Conservation (phyloP, 2,113 vertebrate genomes). For the Muntiacus muntjak region DNA sequence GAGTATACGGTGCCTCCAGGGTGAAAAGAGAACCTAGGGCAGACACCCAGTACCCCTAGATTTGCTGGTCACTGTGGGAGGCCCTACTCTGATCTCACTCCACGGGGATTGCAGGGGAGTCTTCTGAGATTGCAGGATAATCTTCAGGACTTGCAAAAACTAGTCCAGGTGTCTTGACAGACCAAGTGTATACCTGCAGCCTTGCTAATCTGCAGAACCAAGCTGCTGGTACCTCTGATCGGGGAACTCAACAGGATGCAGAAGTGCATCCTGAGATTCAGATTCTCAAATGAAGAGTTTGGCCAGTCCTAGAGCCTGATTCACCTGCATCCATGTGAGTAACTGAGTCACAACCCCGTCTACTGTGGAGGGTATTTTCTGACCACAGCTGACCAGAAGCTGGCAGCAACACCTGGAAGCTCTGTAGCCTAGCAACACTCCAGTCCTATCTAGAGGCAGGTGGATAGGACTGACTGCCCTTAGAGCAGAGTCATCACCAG, state of each 20-base stretch:
- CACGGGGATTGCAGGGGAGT: neutral
- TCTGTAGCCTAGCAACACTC: neutral
- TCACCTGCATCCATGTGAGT: neutral
- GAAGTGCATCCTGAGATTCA: neutral
- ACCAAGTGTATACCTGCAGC: neutral
- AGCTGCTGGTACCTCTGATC: neutral
- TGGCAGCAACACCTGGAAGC: neutral
- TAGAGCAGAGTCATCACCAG: neutral
- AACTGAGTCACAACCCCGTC: neutral
- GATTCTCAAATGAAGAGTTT: neutral
- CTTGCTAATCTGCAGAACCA: neutral
- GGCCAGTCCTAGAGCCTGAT: neutral
- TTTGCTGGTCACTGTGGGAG: neutral
- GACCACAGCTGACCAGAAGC: neutral
- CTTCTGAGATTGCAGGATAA: neutral
- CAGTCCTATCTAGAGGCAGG: neutral
- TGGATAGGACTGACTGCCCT: neutral
- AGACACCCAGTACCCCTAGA: neutral
- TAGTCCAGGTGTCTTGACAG: neutral
- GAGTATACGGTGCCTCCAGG: neutral
- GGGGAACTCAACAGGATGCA: neutral
- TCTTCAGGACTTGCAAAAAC: neutral
- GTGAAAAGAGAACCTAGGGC: neutral
- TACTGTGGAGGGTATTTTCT: neutral
- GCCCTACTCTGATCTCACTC: neutral